phyloP scores from a whole-genome alignment of 1,140 invertebrate species.

The Lordiphosa stackelbergi region DNA sequence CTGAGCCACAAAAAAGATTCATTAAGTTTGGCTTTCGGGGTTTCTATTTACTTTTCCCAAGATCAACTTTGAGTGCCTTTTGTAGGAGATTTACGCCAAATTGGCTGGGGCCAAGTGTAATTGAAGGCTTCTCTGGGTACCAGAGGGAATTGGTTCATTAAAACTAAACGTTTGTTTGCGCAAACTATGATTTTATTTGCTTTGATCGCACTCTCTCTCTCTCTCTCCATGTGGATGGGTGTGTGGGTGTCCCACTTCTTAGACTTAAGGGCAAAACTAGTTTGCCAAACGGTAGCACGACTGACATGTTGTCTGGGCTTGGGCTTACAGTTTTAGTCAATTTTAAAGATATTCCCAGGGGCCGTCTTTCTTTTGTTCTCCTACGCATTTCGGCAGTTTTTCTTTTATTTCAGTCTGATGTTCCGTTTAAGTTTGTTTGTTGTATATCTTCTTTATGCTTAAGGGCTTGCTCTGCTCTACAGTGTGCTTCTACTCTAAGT shows the following conservation, averaged over 20 bases:
- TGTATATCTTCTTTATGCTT: too few relatives aligned
- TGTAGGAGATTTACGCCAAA: too few relatives aligned
- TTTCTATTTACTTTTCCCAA: conserved; percentile 69
- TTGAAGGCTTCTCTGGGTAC: conserved; percentile 16
- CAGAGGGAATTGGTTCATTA: conserved; percentile 62
- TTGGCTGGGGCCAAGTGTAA: conserved; percentile 17
- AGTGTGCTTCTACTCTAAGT: too few relatives aligned
- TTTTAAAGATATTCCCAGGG: too few relatives aligned
- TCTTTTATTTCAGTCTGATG: too few relatives aligned
- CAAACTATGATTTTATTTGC: conserved; percentile 3
- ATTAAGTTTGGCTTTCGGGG: conserved; percentile 56
- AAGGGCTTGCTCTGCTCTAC: too few relatives aligned
- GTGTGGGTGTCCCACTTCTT: background rate
- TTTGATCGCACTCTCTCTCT: background rate
- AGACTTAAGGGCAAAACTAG: conserved; percentile 4
- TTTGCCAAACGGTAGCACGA: conserved; percentile 6
- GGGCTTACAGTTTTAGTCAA: too few relatives aligned
- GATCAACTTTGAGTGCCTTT: conserved; percentile 44
- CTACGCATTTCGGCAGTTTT: too few relatives aligned
- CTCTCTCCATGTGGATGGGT: background rate
- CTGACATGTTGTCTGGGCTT: background rate
- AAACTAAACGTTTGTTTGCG: conserved; percentile 48
- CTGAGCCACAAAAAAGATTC: conserved; percentile 59
- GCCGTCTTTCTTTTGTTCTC: too few relatives aligned
- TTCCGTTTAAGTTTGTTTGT: too few relatives aligned